Base-by-base conservation (phyloP, 2,888 invertebrate genomes). In the Pheosia gnoma region DNA sequence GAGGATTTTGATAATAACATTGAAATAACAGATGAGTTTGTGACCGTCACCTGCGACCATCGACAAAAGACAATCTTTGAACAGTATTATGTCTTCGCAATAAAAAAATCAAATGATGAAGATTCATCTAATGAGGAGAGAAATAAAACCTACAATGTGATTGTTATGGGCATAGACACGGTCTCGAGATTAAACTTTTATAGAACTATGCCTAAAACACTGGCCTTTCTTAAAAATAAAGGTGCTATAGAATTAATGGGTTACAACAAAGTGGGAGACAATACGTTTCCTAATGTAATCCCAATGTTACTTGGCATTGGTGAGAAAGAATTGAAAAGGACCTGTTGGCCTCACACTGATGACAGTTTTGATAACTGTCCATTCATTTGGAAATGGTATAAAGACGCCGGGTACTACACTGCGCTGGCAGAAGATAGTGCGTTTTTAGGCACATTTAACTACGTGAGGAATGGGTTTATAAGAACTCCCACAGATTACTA, bases 201-300 rank as follows among this genome's bases (percentile, higher is more conserved):
- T 68, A 95, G 98, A 55, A 97, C 97, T 75, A 96, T 98, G 96
- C 96, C 96, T 0, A 94, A 94, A 77, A 97, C 97, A 0, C 88
- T 95, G 25, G 83, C 92, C 3, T 95, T 94, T 72, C 89, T 98
- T 59, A 90, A 94, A 63, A 86, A 95, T 13, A 89, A 97, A 65
- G 94, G 94, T 11, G 96, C 96, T 51, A 94, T 97, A 59, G 98
- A 98, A 82, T 94, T 99, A 82, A 87, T 96, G 71, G 99, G 98
- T 6, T 98, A 98, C 86, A 98, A 97, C 83, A 99, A 98, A 94
- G 97, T 99, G 8, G 99, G 96, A 4, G 98, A 98, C 86, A 99
- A 98, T 85, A 98, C 98, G 0, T 98, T 97, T 83, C 98, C 98
- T 0, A 99, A 99, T 86, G 85, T 99, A 63, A 95, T 97, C 7